A percentile compares a stretch with the other conserved stretches of the same genome.
Evolutionary conservation across 2,797 vertebrate species (phyloP).

Genomic region (Hirundo rustica): DNA sequence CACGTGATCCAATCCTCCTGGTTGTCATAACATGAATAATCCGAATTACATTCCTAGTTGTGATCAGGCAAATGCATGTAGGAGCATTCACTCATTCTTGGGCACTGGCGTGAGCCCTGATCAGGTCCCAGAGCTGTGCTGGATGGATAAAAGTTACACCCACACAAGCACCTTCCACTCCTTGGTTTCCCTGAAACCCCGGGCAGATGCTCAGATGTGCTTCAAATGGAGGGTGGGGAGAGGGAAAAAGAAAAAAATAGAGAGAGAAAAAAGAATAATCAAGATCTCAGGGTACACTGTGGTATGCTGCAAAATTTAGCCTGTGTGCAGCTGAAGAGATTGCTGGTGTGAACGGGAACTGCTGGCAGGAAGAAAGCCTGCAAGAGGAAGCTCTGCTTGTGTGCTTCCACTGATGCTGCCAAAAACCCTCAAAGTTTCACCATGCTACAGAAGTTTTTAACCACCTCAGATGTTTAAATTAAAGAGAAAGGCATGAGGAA

Average conservation of each 20-base stretch:
- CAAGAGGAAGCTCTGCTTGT: not conserved
- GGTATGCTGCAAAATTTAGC: constrained; percentile 50
- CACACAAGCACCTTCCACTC: not conserved
- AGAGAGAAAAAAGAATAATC: not conserved
- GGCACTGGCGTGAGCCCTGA: not conserved
- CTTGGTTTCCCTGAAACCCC: not conserved
- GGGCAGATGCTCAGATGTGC: not conserved
- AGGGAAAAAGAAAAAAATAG: rapidly evolving
- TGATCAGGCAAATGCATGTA: not conserved
- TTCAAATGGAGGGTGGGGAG: not conserved
- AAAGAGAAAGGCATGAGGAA: not conserved
- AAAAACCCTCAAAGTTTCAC: not conserved
- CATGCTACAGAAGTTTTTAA: not conserved
- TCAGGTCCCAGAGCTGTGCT: not conserved
- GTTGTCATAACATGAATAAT: not conserved
- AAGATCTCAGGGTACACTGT: not conserved
- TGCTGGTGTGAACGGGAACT: constrained; percentile 37
- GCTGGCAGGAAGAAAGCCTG: constrained; percentile 23
- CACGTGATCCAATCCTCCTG: not conserved
- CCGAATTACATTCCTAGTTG: not conserved
- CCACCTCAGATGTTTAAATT: not conserved
- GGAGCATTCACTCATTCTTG: not conserved
- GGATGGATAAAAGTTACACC: not conserved
- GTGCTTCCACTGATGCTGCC: not conserved
- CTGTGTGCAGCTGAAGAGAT: constrained; percentile 22